These are phyloP conservation scores for Biston stratarius DNA, from an alignment of 2,888 invertebrate species.

Conservation along the genomic window DNA sequence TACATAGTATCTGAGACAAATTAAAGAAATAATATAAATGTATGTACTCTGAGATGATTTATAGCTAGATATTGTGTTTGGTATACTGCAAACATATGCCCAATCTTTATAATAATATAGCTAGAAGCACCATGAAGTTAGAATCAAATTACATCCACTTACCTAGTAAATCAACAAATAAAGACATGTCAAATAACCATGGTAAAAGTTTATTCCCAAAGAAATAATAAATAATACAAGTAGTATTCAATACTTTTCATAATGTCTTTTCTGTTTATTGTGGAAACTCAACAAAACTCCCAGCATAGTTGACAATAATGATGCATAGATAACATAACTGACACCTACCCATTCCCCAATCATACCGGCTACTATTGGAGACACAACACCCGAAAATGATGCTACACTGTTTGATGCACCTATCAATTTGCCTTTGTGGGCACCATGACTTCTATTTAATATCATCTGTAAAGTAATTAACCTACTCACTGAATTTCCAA, in stretches of 20 bases:
- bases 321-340: slow-evolving; percentile 78
- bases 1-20: too few species aligned
- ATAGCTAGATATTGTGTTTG: too few species aligned
- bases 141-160: too few species aligned
- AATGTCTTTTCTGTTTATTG: slow-evolving; percentile 56
- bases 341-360: slow-evolving; percentile 84
- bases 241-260: slow-evolving; percentile 47
- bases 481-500: slow-evolving; percentile 85
- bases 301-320: slow-evolving; percentile 69
- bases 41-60: too few species aligned
- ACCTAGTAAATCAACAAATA: neutral
- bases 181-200: neutral
- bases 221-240: neutral
- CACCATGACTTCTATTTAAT: slow-evolving; percentile 78
- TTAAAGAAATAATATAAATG: too few species aligned
- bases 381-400: slow-evolving; percentile 87
- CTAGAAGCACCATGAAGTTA: too few species aligned
- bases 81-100: too few species aligned
- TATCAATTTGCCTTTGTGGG: slow-evolving; percentile 87
- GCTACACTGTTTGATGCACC: slow-evolving; percentile 88
- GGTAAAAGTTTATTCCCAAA: neutral
- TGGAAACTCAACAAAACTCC: slow-evolving; percentile 74
- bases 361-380: slow-evolving; percentile 87
- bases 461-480: slow-evolving; percentile 87
- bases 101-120: too few species aligned